Evolutionary conservation across 2,888 invertebrate genomes (phyloP).

Genomic region (Lapara coniferarum): DNA sequence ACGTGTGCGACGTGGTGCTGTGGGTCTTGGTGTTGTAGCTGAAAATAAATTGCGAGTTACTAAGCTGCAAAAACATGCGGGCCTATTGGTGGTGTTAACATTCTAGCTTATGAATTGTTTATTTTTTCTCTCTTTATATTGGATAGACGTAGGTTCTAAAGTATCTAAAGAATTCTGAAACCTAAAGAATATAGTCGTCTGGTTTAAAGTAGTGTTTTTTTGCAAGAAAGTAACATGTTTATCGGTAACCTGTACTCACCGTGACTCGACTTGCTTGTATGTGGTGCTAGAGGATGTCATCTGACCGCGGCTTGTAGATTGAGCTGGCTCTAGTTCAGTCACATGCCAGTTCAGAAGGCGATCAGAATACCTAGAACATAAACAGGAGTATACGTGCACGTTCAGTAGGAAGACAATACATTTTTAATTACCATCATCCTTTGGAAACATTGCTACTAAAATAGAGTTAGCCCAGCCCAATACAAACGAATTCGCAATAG

Average conservation of each 20-base stretch:
- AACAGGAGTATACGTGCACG: neutral
- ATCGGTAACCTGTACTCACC: slow-evolving; percentile 48
- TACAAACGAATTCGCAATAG: neutral
- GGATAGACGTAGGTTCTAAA: neutral
- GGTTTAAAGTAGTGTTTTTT: neutral
- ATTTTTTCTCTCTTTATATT: neutral
- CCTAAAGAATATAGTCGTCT: neutral
- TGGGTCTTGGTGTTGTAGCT: slow-evolving; percentile 72
- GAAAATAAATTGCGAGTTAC: slow-evolving; percentile 39
- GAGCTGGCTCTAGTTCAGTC: slow-evolving; percentile 55
- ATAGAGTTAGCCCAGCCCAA: neutral
- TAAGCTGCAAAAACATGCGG: too few relatives aligned
- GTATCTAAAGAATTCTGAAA: neutral
- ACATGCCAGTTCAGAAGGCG: slow-evolving; percentile 68
- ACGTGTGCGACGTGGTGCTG: slow-evolving; percentile 65
- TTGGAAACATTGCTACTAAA: too few relatives aligned
- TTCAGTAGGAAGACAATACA: too few relatives aligned
- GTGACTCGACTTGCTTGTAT: slow-evolving; percentile 67
- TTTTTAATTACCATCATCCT: too few relatives aligned
- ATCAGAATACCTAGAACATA: slow-evolving; percentile 55
- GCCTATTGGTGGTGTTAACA: too few relatives aligned
- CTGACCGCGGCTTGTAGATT: slow-evolving; percentile 45
- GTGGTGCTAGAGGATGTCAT: slow-evolving; percentile 34
- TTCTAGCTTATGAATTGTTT: neutral
- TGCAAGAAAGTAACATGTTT: too few relatives aligned